Percentiles rank a stretch among this genome's conserved stretches.
Conservation (phyloP, 2,113 vertebrate species). For the Micronycteris hirsuta region DNA sequence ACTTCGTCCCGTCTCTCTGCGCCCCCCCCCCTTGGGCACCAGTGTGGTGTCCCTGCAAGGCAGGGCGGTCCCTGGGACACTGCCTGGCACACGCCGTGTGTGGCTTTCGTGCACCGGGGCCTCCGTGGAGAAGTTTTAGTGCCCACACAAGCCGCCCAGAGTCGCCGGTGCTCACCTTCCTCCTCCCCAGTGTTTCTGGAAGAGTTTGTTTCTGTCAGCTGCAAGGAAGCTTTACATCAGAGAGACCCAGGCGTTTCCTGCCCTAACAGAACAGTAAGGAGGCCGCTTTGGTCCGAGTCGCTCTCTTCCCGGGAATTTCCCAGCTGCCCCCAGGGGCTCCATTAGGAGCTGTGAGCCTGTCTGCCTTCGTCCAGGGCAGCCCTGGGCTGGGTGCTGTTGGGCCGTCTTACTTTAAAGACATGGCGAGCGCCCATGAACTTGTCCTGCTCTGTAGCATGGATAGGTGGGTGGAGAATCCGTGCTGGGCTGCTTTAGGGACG, state of each 20-base stretch:
- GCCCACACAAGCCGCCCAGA: background rate
- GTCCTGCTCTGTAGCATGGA: background rate
- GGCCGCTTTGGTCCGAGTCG: background rate
- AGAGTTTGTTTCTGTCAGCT: background rate
- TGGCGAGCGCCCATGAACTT: background rate
- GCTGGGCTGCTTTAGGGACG: background rate
- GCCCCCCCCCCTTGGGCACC: rapidly evolving
- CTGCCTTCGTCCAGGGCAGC: background rate
- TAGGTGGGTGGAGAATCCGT: background rate
- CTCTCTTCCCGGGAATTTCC: background rate
- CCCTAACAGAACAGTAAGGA: background rate
- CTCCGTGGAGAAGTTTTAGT: background rate
- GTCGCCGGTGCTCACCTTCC: background rate
- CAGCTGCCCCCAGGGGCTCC: background rate
- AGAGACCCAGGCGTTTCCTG: background rate
- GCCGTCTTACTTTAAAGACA: background rate
- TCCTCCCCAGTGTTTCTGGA: background rate
- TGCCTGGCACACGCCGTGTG: background rate
- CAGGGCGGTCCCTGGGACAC: rapidly evolving
- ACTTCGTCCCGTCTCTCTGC: background rate
- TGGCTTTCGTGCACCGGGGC: background rate
- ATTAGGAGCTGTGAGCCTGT: background rate
- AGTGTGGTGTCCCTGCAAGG: background rate
- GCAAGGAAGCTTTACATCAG: background rate
- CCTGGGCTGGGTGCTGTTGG: background rate